Percentiles rank a stretch among this genome's conserved stretches.
Evolutionary conservation across 2,888 invertebrate genomes (phyloP).

Genomic region (Caenorhabditis afra): DNA sequence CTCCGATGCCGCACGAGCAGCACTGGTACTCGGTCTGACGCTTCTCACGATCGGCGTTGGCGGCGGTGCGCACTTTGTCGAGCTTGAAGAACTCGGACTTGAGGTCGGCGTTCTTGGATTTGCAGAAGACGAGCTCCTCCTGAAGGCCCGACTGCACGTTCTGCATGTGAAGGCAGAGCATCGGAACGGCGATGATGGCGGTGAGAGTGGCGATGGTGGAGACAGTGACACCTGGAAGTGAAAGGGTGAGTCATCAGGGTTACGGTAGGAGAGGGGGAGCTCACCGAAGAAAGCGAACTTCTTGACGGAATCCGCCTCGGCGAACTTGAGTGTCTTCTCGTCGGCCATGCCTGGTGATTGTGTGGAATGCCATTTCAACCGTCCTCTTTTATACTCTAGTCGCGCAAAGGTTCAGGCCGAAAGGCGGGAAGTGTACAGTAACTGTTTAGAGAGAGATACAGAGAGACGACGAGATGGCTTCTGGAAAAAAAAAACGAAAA

Average conservation of each 20-base stretch:
- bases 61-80: slow-evolving; percentile 25
- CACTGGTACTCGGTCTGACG: slow-evolving; percentile 59
- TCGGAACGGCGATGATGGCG: slow-evolving; percentile 76
- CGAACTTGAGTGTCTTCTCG: slow-evolving; percentile 58
- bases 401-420: slow-evolving; percentile 38
- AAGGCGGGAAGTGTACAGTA: slow-evolving; percentile 44
- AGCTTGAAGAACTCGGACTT: slow-evolving; percentile 62
- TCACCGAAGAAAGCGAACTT: slow-evolving; percentile 64
- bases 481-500: slow-evolving; percentile 35
- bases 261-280: slow-evolving; percentile 1
- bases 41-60: slow-evolving; percentile 53
- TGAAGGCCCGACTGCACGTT: slow-evolving; percentile 74
- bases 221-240: slow-evolving; percentile 68
- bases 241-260: neutral
- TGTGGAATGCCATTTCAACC: slow-evolving; percentile 26
- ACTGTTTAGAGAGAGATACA: slow-evolving; percentile 25
- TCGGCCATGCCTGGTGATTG: slow-evolving; percentile 53
- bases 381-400: slow-evolving; percentile 37
- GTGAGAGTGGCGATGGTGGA: slow-evolving; percentile 74
- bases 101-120: slow-evolving; percentile 58
- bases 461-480: slow-evolving; percentile 16
- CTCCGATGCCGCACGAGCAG: slow-evolving; percentile 69
- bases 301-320: slow-evolving; percentile 61
- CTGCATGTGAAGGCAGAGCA: slow-evolving; percentile 78
- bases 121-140: slow-evolving; percentile 71